Percentiles rank a stretch among this genome's conserved stretches.
These are phyloP conservation scores for Apamea monoglypha DNA, from an alignment of 2,888 invertebrate genomes.

Conservation along the genomic window DNA sequence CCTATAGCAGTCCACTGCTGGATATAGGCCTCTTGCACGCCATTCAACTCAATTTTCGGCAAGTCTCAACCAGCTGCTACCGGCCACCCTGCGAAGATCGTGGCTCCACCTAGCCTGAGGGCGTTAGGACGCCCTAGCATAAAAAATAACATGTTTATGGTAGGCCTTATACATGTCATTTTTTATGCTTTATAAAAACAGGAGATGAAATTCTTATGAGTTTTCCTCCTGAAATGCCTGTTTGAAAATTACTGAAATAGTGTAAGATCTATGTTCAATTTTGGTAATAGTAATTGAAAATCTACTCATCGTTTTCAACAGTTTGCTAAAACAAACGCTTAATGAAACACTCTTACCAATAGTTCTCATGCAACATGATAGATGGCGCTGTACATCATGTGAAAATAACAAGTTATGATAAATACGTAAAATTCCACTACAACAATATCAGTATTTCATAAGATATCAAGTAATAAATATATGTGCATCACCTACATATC, in stretches of 20 bases:
- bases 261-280: neutral
- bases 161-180: no score
- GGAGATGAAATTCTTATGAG: neutral
- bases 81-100: no score
- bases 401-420: neutral
- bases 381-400: conserved; percentile 6
- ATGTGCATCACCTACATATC: neutral
- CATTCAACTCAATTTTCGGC: no score
- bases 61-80: no score
- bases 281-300: neutral
- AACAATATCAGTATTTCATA: neutral
- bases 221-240: neutral
- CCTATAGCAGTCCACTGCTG: no score
- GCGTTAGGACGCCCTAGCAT: no score
- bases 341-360: neutral
- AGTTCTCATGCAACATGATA: neutral
- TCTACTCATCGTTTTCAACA: neutral
- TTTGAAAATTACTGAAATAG: neutral
- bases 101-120: no score
- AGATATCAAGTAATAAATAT: neutral
- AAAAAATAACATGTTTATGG: no score
- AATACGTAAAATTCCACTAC: neutral
- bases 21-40: no score
- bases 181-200: neutral
- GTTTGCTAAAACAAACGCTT: neutral